Base-by-base conservation (phyloP, 2,797 vertebrate genomes). In the Bucorvus abyssinicus region DNA sequence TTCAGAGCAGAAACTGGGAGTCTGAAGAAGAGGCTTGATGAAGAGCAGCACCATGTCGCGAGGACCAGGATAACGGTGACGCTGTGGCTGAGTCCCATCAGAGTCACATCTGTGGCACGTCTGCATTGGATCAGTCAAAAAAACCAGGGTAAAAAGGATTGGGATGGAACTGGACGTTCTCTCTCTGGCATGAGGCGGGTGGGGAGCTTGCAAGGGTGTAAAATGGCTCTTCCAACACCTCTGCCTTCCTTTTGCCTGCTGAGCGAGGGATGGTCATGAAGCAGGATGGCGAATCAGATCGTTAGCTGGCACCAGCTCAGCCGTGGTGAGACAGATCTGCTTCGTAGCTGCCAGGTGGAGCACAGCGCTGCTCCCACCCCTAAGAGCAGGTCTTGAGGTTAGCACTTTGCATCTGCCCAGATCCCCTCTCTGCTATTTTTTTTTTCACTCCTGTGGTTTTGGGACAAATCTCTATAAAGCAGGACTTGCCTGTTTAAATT, bases 71-170 rank as follows among this genome's bases (percentile, higher is more conserved):
- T 57, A 5, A 3, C 1, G 4, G 67, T 9, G 53, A 21, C 15
- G 49, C 49, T 26, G 36, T 1, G 2, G 50, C 6, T n/a, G 60
- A n/a, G 21, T 29, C 89, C 60, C 0, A 0, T 5, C n/a, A 3
- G 78, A 56, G 8, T 40, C 29, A 2, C 47, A 6, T 1, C 82
- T 40, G 7, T 34, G 75, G 36, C 40, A 3, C 38, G 49, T 23
- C 49, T 49, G 49, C 24, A 23, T 49, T 49, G 49, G 49, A 49
- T 49, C 49, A 49, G 49, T 21, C 49, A 22, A 49, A 13, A 24
- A 49, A 49, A 49, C 20, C 4, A 12, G 49, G 57, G 59, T 29
- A 30, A 24, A 55, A 45, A 21, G 4, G 22, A 44, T 69, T 42
- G 71, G 71, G 44, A 0, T 6, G 59, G 40, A 27, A 26, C 75